phyloP scores from a whole-genome alignment of 92 coral and sea anemone genomes.

The Pocillopora meandrina region DNA sequence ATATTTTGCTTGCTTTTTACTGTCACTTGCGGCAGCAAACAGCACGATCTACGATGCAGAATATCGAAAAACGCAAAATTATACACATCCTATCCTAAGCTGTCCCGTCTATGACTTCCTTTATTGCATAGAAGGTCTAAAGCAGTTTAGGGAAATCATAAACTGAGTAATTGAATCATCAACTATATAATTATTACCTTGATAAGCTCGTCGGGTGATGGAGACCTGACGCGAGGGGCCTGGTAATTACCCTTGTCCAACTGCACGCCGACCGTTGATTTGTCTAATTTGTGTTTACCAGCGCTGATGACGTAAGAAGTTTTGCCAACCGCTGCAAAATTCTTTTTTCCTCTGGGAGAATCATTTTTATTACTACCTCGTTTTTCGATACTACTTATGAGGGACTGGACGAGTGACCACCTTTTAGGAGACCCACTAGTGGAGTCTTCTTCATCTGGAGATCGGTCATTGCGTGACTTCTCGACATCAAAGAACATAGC shows the following conservation, averaged over 20 bases:
- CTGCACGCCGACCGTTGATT: not conserved
- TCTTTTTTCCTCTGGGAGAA: not conserved
- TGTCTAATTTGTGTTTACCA: constrained; percentile 1
- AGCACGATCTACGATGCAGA: too few species aligned
- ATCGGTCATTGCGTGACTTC: constrained; percentile 25
- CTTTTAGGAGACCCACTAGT: constrained; percentile 44
- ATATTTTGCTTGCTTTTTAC: not conserved
- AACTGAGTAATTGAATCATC: not conserved
- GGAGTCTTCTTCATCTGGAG: constrained; percentile 21
- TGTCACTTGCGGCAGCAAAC: not conserved
- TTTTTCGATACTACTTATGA: constrained; percentile 70
- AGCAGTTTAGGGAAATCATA: too few species aligned
- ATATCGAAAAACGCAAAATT: too few species aligned
- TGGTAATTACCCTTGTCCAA: not conserved
- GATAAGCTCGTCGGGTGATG: not conserved
- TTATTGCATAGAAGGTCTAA: too few species aligned
- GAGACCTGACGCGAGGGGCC: not conserved
- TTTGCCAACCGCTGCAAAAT: not conserved
- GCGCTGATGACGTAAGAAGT: not conserved
- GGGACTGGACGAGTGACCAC: constrained; percentile 66
- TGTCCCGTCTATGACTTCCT: too few species aligned
- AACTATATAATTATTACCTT: not conserved
- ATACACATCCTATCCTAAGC: too few species aligned
- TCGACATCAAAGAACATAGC: constrained; percentile 73
- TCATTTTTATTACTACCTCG: constrained; percentile 18